Percentiles rank a stretch among this genome's conserved stretches.
These are phyloP conservation scores for Amiota minor DNA, from an alignment of 2,888 invertebrate species.

Conservation along the genomic window DNA sequence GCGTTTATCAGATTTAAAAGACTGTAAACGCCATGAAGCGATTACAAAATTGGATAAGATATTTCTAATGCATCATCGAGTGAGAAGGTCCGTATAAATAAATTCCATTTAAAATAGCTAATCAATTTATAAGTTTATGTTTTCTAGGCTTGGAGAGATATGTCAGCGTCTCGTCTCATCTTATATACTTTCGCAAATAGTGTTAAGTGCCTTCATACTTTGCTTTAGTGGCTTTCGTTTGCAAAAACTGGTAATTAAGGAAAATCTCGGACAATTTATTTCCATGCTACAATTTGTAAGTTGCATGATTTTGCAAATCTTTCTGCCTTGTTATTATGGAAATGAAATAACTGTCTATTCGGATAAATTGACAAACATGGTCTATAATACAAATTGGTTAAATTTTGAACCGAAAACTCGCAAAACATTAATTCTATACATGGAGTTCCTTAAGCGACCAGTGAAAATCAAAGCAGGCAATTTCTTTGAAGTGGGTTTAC, in stretches of 20 bases:
- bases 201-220: slow-evolving; percentile 62
- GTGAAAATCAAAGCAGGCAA: slow-evolving; percentile 57
- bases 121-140: background rate
- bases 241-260: slow-evolving; percentile 49
- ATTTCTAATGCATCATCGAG: slow-evolving; percentile 45
- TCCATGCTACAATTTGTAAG: slow-evolving; percentile 54
- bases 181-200: slow-evolving; percentile 59
- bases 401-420: slow-evolving; percentile 52
- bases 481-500: slow-evolving; percentile 64
- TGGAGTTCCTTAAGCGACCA: slow-evolving; percentile 64
- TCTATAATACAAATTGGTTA: slow-evolving; percentile 65
- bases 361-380: slow-evolving; percentile 50
- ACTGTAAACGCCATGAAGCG: slow-evolving; percentile 13
- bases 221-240: slow-evolving; percentile 65
- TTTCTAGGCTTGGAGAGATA: background rate
- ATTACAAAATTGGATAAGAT: slow-evolving; percentile 37
- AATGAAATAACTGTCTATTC: slow-evolving; percentile 63
- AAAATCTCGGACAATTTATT: slow-evolving; percentile 49
- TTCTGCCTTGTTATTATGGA: slow-evolving; percentile 67
- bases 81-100: slow-evolving; percentile 40
- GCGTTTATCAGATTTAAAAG: slow-evolving; percentile 50
- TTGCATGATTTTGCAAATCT: slow-evolving; percentile 65
- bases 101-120: background rate
- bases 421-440: slow-evolving; percentile 58
- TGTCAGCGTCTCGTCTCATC: slow-evolving; percentile 56